Conservation (phyloP, 2,113 vertebrate species). For the Phyllopteryx taeniolatus region DNA sequence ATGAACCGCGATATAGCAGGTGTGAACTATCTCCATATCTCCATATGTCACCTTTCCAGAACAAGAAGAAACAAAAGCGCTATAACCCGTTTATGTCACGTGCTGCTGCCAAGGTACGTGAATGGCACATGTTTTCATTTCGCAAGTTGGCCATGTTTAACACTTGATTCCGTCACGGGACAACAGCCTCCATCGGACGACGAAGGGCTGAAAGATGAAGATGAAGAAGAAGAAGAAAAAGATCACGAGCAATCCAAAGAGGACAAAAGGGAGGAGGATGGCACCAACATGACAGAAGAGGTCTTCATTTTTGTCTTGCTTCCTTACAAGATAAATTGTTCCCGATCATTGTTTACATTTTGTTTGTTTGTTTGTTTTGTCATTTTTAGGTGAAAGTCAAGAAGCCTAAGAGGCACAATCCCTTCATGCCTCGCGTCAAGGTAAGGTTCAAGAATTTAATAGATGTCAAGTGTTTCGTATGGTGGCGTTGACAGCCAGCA, state of each 20-base stretch:
- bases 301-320: slow-evolving; percentile 2
- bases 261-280: slow-evolving; percentile 34
- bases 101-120: slow-evolving; percentile 23
- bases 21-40: neutral
- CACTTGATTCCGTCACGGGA: neutral
- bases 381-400: slow-evolving; percentile 47
- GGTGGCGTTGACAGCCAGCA: too few relatives aligned
- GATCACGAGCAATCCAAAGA: slow-evolving; percentile 28
- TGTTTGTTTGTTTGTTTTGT: neutral
- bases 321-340: neutral
- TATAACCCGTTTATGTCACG: slow-evolving; percentile 40
- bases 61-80: slow-evolving; percentile 39
- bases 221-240: slow-evolving; percentile 24
- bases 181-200: slow-evolving; percentile 45
- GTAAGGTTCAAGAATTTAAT: slow-evolving; percentile 24
- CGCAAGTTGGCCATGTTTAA: neutral
- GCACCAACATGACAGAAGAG: slow-evolving; percentile 30
- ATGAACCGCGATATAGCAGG: too few relatives aligned
- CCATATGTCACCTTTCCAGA: slow-evolving; percentile 8
- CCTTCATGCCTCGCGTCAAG: slow-evolving; percentile 63
- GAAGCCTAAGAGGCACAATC: slow-evolving; percentile 53
- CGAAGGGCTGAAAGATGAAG: slow-evolving; percentile 35
- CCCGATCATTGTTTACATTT: neutral
- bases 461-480: neutral
- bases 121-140: neutral